A percentile compares a stretch with the other conserved stretches of the same genome.
Evolutionary conservation across 2,797 vertebrate species (phyloP).

Genomic region (Atherinosoma microstoma): DNA sequence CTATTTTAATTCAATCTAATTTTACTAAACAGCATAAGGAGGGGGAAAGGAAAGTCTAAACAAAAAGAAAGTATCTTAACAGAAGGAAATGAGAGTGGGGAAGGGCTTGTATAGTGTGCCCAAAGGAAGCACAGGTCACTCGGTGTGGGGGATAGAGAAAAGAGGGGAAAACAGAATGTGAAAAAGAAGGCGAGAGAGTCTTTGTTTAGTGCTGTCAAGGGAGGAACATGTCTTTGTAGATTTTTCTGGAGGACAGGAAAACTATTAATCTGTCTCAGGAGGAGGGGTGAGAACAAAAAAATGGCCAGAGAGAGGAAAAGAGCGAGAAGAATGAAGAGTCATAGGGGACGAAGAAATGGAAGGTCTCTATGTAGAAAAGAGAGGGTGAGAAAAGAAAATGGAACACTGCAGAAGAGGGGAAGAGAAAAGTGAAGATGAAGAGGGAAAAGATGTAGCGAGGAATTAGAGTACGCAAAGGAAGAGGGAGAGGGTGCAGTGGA

Average conservation of each 20-base stretch:
- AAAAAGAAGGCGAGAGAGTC: conserved; percentile 42
- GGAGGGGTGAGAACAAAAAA: not conserved
- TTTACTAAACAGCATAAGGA: not conserved
- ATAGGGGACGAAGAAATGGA: conserved; percentile 40
- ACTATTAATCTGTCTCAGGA: conserved; percentile 67
- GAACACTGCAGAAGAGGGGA: conserved; percentile 16
- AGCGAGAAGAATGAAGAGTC: conserved; percentile 27
- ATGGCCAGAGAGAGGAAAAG: conserved; percentile 7
- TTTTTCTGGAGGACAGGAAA: conserved; percentile 56
- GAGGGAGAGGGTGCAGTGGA: conserved; percentile 30
- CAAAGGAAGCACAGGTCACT: conserved; percentile 57
- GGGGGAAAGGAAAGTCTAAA: conserved; percentile 14
- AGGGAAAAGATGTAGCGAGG: conserved; percentile 25
- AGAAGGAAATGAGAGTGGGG: conserved; percentile 32
- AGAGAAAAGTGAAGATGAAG: conserved; percentile 13
- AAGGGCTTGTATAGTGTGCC: conserved; percentile 23
- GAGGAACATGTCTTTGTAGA: conserved; percentile 64
- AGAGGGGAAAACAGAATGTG: conserved; percentile 34
- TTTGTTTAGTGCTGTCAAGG: conserved; percentile 68
- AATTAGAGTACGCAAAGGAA: conserved; percentile 34
- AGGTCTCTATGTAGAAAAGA: conserved; percentile 6
- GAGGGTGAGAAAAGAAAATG: conserved; percentile 37
- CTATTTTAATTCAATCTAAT: too few relatives aligned
- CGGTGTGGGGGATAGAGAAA: conserved; percentile 41
- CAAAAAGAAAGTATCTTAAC: conserved; percentile 24